Evolutionary conservation across 2,888 invertebrate species (phyloP).

Genomic region (Oscheius sp.): DNA sequence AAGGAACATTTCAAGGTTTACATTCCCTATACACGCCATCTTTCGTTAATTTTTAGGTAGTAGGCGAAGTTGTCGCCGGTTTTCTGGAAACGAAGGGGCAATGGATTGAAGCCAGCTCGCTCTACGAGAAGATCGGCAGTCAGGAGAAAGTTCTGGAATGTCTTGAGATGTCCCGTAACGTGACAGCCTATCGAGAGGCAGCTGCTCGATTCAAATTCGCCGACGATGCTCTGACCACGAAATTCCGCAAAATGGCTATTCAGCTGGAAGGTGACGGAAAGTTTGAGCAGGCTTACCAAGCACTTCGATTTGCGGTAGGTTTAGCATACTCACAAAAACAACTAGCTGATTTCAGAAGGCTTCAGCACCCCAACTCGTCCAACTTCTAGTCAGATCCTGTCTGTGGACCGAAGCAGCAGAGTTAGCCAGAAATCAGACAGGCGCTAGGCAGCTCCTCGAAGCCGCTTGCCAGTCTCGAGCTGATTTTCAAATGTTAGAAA

Average conservation of each 20-base stretch:
- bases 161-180: slow-evolving; percentile 26
- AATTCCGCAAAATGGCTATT: slow-evolving; percentile 26
- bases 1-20: slow-evolving; percentile 48
- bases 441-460: neutral
- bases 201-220: slow-evolving; percentile 5
- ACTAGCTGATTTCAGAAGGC: slow-evolving; percentile 1
- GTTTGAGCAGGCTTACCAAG: neutral
- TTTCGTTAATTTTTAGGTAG: slow-evolving; percentile 41
- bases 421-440: neutral
- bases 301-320: slow-evolving; percentile 2
- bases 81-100: slow-evolving; percentile 44
- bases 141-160: slow-evolving; percentile 43
- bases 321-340: neutral
- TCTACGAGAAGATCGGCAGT: slow-evolving; percentile 52
- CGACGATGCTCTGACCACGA: neutral
- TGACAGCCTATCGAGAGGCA: neutral
- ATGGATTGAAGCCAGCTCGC: slow-evolving; percentile 56
- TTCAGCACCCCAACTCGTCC: neutral
- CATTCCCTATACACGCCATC: neutral
- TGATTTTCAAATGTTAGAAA: neutral
- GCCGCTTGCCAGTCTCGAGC: neutral
- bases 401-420: slow-evolving; percentile 1
- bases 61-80: slow-evolving; percentile 54
- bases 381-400: neutral
- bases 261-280: slow-evolving; percentile 11